Percentiles rank a stretch among this genome's conserved stretches.
Evolutionary conservation across 2,797 vertebrate genomes (phyloP).

Genomic region (Oryzias dopingdopingensis): DNA sequence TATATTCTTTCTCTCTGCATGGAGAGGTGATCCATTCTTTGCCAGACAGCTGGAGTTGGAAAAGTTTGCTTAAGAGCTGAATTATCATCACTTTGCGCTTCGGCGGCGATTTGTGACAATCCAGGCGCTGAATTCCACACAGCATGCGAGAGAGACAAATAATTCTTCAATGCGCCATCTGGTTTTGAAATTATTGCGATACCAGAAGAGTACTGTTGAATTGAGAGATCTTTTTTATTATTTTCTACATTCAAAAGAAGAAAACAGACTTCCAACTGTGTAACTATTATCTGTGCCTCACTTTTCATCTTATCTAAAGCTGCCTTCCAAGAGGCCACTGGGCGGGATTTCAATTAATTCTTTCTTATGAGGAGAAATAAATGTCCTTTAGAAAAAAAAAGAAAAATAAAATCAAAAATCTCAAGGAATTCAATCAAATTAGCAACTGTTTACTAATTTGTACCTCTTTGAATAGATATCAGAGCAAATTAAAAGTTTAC

Average conservation of each 20-base stretch:
- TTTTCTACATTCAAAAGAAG: slow-evolving; percentile 14
- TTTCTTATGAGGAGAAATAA: slow-evolving; percentile 14
- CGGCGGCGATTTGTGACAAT: neutral
- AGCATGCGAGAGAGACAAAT: slow-evolving; percentile 6
- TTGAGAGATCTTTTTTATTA: neutral
- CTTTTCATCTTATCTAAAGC: slow-evolving; percentile 38
- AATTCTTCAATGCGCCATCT: neutral
- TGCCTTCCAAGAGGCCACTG: slow-evolving; percentile 20
- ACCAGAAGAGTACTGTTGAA: slow-evolving; percentile 12
- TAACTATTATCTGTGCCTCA: slow-evolving; percentile 15
- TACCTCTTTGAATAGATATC: no score
- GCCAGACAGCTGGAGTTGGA: slow-evolving; percentile 30
- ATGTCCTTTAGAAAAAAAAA: slow-evolving; percentile 3
- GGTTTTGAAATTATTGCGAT: slow-evolving; percentile 30
- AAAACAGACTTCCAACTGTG: slow-evolving; percentile 40
- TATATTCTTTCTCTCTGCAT: slow-evolving; percentile 11
- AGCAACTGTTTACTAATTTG: no score
- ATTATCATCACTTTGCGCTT: slow-evolving; percentile 21
- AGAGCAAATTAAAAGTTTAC: no score
- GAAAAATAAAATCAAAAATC: no score
- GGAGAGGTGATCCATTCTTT: slow-evolving; percentile 17
- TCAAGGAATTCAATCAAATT: no score
- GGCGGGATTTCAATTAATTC: slow-evolving; percentile 25
- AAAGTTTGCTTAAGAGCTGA: slow-evolving; percentile 21
- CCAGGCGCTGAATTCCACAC: slow-evolving; percentile 13